Evolutionary conservation across 2,113 vertebrate genomes (phyloP).

Genomic region (Emydocephalus ijimae): DNA sequence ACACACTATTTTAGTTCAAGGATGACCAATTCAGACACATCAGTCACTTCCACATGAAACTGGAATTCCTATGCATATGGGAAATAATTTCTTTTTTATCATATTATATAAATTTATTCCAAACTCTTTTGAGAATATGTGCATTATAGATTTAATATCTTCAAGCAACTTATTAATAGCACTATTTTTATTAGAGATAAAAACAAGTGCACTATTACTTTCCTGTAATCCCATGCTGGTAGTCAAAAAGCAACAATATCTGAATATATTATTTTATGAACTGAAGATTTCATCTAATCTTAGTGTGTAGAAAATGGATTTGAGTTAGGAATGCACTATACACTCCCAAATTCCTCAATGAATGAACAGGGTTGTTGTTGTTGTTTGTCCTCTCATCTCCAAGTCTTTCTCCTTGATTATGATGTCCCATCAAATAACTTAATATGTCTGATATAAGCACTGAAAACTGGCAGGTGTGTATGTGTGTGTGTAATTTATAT

Average conservation of each 20-base stretch:
- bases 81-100: neutral
- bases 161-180: neutral
- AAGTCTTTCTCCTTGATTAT: neutral
- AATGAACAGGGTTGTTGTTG: neutral
- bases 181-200: neutral
- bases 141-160: constrained; percentile 20
- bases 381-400: neutral
- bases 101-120: constrained; percentile 31
- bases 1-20: constrained; percentile 24
- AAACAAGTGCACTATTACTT: neutral
- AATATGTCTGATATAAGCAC: neutral
- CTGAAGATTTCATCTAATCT: neutral
- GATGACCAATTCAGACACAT: constrained; percentile 4
- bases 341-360: neutral
- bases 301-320: neutral
- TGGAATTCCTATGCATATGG: constrained; percentile 19
- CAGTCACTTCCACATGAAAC: constrained; percentile 1
- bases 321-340: neutral
- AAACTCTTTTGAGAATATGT: neutral
- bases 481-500: neutral
- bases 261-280: constrained; percentile 32
- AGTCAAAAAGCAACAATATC: constrained; percentile 4
- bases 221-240: neutral
- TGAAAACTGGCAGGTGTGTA: neutral
- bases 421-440: neutral